Evolutionary conservation across 2,797 vertebrate species (phyloP), one percentile per base, ranked within the genome.

Genomic region (Echeneis naucrates): DNA sequence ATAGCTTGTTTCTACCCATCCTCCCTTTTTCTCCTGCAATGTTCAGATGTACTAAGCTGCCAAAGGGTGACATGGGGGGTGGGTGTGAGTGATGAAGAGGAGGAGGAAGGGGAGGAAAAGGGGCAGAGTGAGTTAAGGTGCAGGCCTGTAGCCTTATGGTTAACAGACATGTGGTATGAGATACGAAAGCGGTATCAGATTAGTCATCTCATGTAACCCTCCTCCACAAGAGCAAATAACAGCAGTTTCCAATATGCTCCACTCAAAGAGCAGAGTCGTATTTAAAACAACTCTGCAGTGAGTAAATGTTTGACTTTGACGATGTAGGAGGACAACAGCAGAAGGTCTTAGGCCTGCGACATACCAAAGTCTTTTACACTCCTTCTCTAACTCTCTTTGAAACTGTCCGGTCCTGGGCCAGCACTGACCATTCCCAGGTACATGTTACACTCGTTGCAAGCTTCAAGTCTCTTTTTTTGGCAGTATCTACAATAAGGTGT

Each of bases 101-200:
- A 42, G 12, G n/a, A n/a, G n/a, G n/a, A n/a, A n/a, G 71, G 2
- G 21, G 37, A 12, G 55, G 57, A 26, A 26, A 13, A 45, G 16
- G 33, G 35, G 33, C 54, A 52, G 45, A n/a, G 47, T 68, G 62
- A 2, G n/a, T 48, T 72, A 70, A 37, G 52, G 40, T 51, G 69
- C 30, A 47, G 59, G 37, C 61, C 60, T 26, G 11, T 23, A 6
- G 48, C 70, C 63, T 68, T 48, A 24, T 48, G 45, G 23, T 48
- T 4, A 45, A 48, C 21, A 24, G 45, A 48, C 45, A 48, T 45
- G 8, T 19, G 8, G n/a, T 8, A 44, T 44, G 5, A n/a, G 17
- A 45, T 45, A 21, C n/a, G 19, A 45, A 4, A 45, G 42, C 45
- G 8, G 8, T 45, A 21, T 9, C 8, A 45, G 45, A n/a, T n/a